Evolutionary conservation across 2,888 invertebrate genomes (phyloP).

Genomic region (Nomada ferruginata): DNA sequence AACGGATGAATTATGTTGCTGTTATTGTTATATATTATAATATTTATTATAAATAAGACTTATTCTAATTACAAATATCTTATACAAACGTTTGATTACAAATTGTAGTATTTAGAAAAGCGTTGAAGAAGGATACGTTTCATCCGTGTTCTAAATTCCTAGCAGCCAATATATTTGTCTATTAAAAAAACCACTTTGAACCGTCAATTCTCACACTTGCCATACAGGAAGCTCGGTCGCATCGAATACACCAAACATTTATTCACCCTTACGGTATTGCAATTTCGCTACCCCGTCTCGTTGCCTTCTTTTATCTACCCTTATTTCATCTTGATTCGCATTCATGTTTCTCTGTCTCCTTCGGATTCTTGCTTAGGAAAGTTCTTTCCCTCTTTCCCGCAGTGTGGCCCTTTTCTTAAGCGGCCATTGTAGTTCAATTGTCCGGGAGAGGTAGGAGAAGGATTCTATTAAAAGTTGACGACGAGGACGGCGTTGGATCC

Average conservation of each 20-base stretch:
- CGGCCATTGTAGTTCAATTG: slow-evolving; percentile 74
- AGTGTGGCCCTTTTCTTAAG: slow-evolving; percentile 41
- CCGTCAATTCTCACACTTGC: too few relatives aligned
- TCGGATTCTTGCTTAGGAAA: slow-evolving; percentile 2
- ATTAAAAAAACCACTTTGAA: too few relatives aligned
- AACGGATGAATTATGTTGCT: too few relatives aligned
- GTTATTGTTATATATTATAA: too few relatives aligned
- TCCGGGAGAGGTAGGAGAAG: slow-evolving; percentile 72
- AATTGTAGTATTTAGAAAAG: too few relatives aligned
- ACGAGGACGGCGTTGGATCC: slow-evolving; percentile 68
- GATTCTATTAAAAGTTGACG: slow-evolving; percentile 81
- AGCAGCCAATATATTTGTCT: too few relatives aligned
- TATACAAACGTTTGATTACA: too few relatives aligned
- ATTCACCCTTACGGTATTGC: background rate
- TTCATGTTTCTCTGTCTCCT: slow-evolving; percentile 30
- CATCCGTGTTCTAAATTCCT: too few relatives aligned
- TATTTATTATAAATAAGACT: too few relatives aligned
- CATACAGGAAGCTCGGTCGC: background rate
- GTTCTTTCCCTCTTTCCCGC: slow-evolving; percentile 19
- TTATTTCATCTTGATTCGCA: background rate
- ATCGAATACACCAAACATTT: background rate
- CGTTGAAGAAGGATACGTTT: too few relatives aligned
- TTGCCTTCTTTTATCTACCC: background rate
- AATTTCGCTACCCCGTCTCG: background rate
- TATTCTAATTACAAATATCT: too few relatives aligned